Percentiles rank a stretch among this genome's conserved stretches.
Conservation (phyloP, 2,797 vertebrate genomes). For the Dromococcyx pavoninus region DNA sequence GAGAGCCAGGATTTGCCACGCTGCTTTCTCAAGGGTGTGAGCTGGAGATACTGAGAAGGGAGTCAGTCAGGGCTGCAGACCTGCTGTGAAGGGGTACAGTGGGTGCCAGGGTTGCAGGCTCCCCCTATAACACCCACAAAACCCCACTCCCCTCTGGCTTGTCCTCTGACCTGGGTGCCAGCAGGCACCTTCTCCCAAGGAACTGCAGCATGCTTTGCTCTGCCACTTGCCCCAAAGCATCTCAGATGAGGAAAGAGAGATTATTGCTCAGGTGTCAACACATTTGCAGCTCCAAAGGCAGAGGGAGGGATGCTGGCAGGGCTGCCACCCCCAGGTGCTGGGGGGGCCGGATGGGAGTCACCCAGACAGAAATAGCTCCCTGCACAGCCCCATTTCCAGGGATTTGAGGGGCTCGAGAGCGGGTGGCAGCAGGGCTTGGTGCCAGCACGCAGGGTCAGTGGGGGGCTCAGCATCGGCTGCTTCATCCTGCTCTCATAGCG, state of each 20-base stretch:
- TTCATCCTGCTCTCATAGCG: rapidly evolving
- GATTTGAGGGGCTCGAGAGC: neutral
- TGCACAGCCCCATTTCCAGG: neutral
- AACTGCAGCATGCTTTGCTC: neutral
- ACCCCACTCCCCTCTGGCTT: neutral
- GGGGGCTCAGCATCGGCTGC: neutral
- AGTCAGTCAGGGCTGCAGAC: neutral
- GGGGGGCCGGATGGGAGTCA: neutral
- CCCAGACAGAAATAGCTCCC: neutral
- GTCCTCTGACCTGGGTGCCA: neutral
- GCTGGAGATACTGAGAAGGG: neutral
- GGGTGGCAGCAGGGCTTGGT: neutral
- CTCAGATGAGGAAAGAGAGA: neutral
- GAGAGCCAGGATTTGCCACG: neutral
- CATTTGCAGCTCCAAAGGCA: neutral
- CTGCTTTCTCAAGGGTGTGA: neutral
- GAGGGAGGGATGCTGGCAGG: neutral
- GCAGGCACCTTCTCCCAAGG: neutral
- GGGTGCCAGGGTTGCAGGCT: neutral
- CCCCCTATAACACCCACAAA: no score
- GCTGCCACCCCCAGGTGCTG: neutral
- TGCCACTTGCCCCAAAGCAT: neutral
- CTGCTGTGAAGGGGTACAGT: rapidly evolving
- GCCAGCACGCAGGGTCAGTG: rapidly evolving
- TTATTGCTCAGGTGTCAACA: neutral